Conservation (phyloP, 2,113 vertebrate genomes). For the Oryzias woworae region DNA sequence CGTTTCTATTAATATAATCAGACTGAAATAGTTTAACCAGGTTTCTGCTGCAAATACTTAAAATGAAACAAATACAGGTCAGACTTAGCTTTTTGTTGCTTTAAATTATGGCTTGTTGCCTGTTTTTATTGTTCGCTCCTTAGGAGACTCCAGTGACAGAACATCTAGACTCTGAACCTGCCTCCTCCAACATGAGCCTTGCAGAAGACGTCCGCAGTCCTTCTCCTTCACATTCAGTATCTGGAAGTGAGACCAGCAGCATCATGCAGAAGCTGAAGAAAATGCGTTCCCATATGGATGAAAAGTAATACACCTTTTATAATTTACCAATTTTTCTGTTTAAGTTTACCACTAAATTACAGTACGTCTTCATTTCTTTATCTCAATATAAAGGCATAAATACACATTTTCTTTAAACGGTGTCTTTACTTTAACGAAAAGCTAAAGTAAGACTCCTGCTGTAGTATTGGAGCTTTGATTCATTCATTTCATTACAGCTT, state of each 20-base stretch:
- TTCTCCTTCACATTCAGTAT: constrained; percentile 87
- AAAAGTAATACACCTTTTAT: constrained; percentile 84
- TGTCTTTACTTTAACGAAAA: no score
- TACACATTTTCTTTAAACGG: no score
- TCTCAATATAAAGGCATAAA: no score
- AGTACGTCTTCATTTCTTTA: no score
- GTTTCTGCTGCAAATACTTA: no score
- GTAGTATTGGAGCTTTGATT: no score
- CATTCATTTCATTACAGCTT: no score
- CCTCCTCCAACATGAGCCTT: constrained; percentile 72
- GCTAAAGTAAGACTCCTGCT: no score
- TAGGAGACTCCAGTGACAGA: constrained; percentile 82
- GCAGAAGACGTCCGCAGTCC: constrained; percentile 85
- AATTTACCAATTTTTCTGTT: background rate
- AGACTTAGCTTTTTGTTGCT: background rate
- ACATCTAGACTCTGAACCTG: constrained; percentile 63
- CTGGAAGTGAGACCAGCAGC: constrained; percentile 96
- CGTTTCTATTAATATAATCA: background rate
- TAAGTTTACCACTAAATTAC: no score
- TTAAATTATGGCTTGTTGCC: background rate
- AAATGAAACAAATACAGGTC: no score
- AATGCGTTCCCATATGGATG: constrained; percentile 95
- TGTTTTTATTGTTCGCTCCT: background rate
- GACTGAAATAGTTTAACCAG: no score
- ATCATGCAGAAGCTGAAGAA: constrained; percentile 99